Percentiles rank a stretch among this genome's conserved stretches.
These are phyloP conservation scores for Aspidiotus rigidus DNA, from an alignment of 2,888 invertebrate genomes.

Conservation along the genomic window DNA sequence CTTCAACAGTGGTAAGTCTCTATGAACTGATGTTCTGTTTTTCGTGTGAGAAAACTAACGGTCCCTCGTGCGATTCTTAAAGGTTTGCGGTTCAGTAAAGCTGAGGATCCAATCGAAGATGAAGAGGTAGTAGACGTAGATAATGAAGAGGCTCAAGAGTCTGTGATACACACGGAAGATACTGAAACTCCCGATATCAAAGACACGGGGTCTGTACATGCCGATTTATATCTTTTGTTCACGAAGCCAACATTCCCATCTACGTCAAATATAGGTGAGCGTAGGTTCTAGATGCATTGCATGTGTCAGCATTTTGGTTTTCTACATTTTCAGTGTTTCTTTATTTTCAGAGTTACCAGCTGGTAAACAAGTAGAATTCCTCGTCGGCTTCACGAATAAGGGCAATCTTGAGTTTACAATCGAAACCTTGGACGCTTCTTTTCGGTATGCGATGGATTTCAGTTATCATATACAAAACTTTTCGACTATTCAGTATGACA, in stretches of 20 bases:
- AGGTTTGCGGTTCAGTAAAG: slow-evolving; percentile 14
- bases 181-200: slow-evolving; percentile 53
- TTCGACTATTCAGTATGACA: slow-evolving; percentile 78
- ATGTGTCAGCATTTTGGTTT: neutral
- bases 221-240: slow-evolving; percentile 84
- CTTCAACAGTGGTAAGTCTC: neutral
- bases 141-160: slow-evolving; percentile 53
- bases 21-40: neutral
- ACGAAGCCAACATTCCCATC: slow-evolving; percentile 60
- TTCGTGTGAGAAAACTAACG: neutral
- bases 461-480: slow-evolving; percentile 98
- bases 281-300: neutral
- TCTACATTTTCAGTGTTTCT: neutral
- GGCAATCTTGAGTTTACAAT: slow-evolving; percentile 83
- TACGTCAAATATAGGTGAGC: slow-evolving; percentile 57
- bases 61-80: neutral
- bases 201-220: slow-evolving; percentile 50
- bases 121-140: slow-evolving; percentile 64
- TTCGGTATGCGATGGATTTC: slow-evolving; percentile 98
- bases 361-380: slow-evolving; percentile 83
- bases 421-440: slow-evolving; percentile 91
- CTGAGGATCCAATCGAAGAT: slow-evolving; percentile 46
- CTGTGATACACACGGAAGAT: slow-evolving; percentile 45
- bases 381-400: slow-evolving; percentile 93
- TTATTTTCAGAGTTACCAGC: slow-evolving; percentile 68